Evolutionary conservation across 2,113 vertebrate species (phyloP).

Genomic region (Dascyllus trimaculatus): DNA sequence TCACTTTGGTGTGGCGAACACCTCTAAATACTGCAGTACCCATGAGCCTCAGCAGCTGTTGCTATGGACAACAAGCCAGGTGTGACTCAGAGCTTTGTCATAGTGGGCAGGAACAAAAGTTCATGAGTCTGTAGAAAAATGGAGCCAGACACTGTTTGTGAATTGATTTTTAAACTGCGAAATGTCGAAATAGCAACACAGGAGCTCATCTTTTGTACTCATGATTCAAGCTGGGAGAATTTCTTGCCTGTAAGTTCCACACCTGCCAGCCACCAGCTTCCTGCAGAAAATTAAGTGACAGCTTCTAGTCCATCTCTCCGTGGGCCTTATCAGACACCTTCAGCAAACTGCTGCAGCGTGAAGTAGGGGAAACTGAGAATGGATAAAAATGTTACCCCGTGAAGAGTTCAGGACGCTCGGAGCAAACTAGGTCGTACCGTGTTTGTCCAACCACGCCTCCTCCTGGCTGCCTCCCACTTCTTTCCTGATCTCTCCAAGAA

Average conservation of each 20-base stretch:
- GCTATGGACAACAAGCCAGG: conserved; percentile 21
- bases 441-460: neutral
- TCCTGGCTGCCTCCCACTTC: conserved; percentile 2
- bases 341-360: neutral
- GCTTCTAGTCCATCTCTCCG: neutral
- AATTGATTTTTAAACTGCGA: conserved; percentile 10
- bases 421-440: conserved; percentile 21
- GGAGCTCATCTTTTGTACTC: conserved; percentile 3
- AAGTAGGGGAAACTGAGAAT: neutral
- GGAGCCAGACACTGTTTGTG: conserved; percentile 16
- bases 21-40: conserved; percentile 36
- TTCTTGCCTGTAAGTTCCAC: conserved; percentile 3
- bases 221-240: neutral
- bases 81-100: conserved; percentile 36
- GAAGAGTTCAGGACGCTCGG: neutral
- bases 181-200: conserved; percentile 22
- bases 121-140: neutral
- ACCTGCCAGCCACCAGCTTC: neutral
- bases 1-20: neutral
- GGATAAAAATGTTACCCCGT: neutral
- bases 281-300: neutral
- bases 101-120: conserved; percentile 26
- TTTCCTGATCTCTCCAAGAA: neutral
- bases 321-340: neutral
- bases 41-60: conserved; percentile 40